phyloP scores from a whole-genome alignment of 37 sponge, comb jelly and placozoan species.

The Beroe forskalii region DNA sequence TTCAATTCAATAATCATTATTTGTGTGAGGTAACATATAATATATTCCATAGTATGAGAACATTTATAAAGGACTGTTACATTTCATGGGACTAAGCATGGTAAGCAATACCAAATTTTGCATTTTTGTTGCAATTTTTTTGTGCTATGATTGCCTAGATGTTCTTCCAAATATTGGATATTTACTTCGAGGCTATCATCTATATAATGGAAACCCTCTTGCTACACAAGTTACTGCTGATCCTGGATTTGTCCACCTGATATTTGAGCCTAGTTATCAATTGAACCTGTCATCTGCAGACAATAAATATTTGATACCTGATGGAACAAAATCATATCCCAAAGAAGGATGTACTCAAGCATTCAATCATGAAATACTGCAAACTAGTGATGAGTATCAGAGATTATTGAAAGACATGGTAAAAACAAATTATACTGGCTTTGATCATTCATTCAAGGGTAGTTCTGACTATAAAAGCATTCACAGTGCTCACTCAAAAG shows the following conservation, averaged over 20 bases:
- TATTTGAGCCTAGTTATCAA: conserved; percentile 2
- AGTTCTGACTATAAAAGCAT: conserved; percentile 8
- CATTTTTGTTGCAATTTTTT: too few species aligned
- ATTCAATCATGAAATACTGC: neutral
- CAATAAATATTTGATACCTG: conserved; percentile 1
- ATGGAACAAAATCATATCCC: conserved; percentile 6
- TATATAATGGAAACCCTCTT: conserved; percentile 32
- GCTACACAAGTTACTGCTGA: conserved; percentile 44
- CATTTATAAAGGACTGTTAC: too few species aligned
- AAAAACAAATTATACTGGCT: conserved; percentile 34
- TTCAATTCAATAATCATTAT: too few species aligned
- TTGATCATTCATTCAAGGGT: conserved; percentile 22
- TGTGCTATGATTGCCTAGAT: too few species aligned
- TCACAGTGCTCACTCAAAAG: neutral
- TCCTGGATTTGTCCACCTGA: conserved; percentile 5
- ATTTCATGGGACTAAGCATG: too few species aligned
- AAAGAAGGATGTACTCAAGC: conserved; percentile 36
- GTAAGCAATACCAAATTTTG: too few species aligned
- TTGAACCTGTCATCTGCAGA: neutral
- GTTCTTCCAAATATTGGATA: conserved; percentile 48
- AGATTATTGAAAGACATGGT: conserved; percentile 15
- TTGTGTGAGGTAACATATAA: too few species aligned
- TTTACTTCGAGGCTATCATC: conserved; percentile 51
- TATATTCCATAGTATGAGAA: too few species aligned
- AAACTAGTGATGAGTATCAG: conserved; percentile 36